Evolutionary conservation across 23 tunicate genomes (phyloP).

Genomic region (Diplosoma virens): DNA sequence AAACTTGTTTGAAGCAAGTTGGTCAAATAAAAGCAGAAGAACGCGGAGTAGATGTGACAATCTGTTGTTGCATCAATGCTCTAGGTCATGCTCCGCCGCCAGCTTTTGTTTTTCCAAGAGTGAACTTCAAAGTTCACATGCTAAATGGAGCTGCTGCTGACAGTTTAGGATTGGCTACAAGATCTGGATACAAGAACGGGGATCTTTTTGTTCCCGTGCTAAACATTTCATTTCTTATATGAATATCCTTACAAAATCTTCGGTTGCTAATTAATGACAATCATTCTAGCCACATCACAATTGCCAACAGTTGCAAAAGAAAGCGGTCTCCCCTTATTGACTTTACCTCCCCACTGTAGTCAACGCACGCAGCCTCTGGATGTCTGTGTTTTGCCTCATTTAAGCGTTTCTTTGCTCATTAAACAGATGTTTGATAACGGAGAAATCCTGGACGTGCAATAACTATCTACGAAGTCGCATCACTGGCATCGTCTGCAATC

Average conservation of each 20-base stretch:
- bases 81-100: conserved; percentile 20
- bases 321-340: conserved; percentile 34
- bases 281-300: conserved; percentile 24
- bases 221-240: conserved; percentile 34
- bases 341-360: conserved; percentile 56
- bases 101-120: conserved; percentile 27
- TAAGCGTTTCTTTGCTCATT: conserved; percentile 11
- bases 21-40: conserved; percentile 28
- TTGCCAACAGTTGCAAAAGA: conserved; percentile 22
- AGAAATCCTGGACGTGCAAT: conserved; percentile 23
- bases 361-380: conserved; percentile 47
- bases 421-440: conserved; percentile 11
- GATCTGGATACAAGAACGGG: conserved; percentile 13
- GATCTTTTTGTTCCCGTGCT: conserved; percentile 13
- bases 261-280: conserved; percentile 24
- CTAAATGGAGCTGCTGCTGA: conserved; percentile 18
- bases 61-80: conserved; percentile 47
- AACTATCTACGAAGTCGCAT: conserved; percentile 40
- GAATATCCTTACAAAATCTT: conserved; percentile 26
- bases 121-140: neutral
- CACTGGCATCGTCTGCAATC: conserved; percentile 12
- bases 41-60: conserved; percentile 36
- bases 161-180: conserved; percentile 20
- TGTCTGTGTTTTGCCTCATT: conserved; percentile 48
- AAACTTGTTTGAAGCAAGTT: conserved; percentile 38